phyloP scores from a whole-genome alignment of 2,113 vertebrate species.

The Trachemys scripta region DNA sequence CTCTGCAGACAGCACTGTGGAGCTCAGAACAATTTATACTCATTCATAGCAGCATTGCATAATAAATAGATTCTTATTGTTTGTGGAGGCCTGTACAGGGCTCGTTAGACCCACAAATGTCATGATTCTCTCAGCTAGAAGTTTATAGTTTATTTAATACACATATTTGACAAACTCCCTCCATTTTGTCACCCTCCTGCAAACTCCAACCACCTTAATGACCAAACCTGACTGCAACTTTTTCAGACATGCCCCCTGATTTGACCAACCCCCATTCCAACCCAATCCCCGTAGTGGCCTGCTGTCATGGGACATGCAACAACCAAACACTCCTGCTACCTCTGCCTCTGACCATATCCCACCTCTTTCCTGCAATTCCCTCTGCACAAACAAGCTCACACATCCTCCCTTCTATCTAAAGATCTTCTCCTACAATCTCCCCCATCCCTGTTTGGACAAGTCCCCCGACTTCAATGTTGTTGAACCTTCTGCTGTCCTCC shows the following conservation, averaged over 20 bases:
- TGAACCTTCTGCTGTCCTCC: background rate
- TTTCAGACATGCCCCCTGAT: background rate
- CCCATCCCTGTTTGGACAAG: background rate
- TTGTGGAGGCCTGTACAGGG: rapidly evolving
- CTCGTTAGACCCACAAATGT: background rate
- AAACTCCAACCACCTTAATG: no score
- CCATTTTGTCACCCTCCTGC: background rate
- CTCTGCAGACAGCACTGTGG: background rate
- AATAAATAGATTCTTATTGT: background rate
- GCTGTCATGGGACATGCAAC: background rate
- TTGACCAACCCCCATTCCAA: background rate
- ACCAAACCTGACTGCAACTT: background rate
- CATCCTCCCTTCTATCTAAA: background rate
- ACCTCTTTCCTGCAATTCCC: background rate
- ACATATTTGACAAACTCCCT: background rate
- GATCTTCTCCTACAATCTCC: background rate
- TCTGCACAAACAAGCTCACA: background rate
- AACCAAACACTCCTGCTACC: background rate
- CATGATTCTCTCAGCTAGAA: background rate
- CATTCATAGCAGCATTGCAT: background rate
- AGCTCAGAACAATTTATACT: background rate
- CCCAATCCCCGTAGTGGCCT: background rate
- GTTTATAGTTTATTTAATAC: background rate
- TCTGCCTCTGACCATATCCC: background rate
- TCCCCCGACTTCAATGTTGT: background rate